Conservation (phyloP, 2,797 vertebrate species). For the Trachurus trachurus region DNA sequence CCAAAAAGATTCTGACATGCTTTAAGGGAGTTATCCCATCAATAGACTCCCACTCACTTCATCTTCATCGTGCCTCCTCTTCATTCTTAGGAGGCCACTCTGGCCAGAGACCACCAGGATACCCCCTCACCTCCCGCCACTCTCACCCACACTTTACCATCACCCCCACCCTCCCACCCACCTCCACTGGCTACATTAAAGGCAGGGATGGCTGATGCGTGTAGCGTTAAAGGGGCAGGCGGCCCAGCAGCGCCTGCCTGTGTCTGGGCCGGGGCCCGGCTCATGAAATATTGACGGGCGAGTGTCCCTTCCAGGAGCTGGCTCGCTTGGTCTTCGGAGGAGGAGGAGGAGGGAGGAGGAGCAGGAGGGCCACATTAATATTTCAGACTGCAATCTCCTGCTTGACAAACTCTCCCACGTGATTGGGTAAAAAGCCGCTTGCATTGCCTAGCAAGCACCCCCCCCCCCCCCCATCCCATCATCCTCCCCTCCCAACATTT, state of each 20-base stretch:
- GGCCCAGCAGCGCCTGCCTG: conserved; percentile 79
- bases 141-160: conserved; percentile 46
- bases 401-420: conserved; percentile 90
- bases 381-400: conserved; percentile 91
- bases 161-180: conserved; percentile 15
- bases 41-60: conserved; percentile 15
- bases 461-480: background rate
- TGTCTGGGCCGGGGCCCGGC: conserved; percentile 83
- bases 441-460: conserved; percentile 70
- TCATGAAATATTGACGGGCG: conserved; percentile 89
- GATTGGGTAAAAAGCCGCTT: conserved; percentile 83
- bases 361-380: conserved; percentile 85
- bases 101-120: conserved; percentile 34
- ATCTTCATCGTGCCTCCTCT: conserved; percentile 31
- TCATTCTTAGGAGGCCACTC: conserved; percentile 40
- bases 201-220: conserved; percentile 80
- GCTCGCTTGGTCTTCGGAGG: conserved; percentile 74
- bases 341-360: conserved; percentile 47
- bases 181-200: conserved; percentile 83
- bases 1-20: conserved; percentile 8
- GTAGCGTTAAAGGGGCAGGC: conserved; percentile 85
- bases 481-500: conserved; percentile 51
- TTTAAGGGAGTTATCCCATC: conserved; percentile 39
- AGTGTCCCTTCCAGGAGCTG: conserved; percentile 89
- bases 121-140: conserved; percentile 14